Conservation (phyloP, 2,113 vertebrate genomes). For the Atlantisia rogersi region DNA sequence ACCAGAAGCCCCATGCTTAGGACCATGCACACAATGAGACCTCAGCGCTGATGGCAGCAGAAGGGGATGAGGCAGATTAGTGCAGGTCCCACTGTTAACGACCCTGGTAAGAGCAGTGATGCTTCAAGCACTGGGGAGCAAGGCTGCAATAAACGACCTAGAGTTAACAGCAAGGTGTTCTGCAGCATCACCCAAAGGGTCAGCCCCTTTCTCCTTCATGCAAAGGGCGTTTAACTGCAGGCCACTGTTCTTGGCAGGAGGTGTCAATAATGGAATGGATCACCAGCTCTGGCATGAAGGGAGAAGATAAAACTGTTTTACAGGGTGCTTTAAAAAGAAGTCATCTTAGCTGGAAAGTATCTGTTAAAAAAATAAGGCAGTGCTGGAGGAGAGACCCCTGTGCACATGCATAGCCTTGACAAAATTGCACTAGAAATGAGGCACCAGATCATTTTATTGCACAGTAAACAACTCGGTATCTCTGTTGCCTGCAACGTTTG, state of each 20-base stretch:
- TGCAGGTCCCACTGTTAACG: neutral
- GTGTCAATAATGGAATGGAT: neutral
- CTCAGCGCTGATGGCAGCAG: neutral
- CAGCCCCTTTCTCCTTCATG: neutral
- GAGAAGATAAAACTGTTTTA: neutral
- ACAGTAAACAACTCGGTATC: neutral
- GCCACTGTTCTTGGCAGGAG: neutral
- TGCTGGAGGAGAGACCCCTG: neutral
- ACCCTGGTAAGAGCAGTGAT: neutral
- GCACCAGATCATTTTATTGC: neutral
- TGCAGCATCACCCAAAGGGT: neutral
- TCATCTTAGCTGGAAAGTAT: neutral
- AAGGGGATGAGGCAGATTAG: accelerated
- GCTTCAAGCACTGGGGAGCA: neutral
- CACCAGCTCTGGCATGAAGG: neutral
- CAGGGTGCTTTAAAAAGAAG: neutral
- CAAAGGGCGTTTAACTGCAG: neutral
- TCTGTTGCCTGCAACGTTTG: neutral
- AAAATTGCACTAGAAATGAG: neutral
- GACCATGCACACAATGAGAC: neutral
- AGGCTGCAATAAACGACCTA: neutral
- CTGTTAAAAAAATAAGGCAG: neutral
- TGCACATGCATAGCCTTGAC: neutral
- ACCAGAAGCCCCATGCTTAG: neutral
- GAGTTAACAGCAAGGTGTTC: neutral